These are phyloP conservation scores for Sympetrum striolatum DNA, from an alignment of 2,888 invertebrate genomes.

Conservation along the genomic window DNA sequence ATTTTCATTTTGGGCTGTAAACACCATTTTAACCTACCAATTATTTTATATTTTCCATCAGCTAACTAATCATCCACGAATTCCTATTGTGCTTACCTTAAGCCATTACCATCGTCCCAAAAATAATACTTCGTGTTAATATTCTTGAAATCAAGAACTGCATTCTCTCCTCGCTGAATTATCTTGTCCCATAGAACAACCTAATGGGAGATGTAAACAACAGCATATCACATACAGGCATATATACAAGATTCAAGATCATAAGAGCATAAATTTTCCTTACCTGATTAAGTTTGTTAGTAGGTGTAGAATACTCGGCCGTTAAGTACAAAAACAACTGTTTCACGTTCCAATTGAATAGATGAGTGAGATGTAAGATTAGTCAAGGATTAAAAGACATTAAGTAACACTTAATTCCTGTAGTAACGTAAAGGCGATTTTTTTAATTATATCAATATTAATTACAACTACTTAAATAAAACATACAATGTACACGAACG, in stretches of 20 bases:
- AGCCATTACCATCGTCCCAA: constrained; percentile 98
- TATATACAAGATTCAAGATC: neutral
- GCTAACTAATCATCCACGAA: neutral
- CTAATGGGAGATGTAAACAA: constrained; percentile 54
- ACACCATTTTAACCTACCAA: constrained; percentile 44
- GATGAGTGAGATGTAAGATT: constrained; percentile 71
- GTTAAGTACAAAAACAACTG: constrained; percentile 96
- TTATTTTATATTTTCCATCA: neutral
- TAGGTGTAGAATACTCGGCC: constrained; percentile 90
- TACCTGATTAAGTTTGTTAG: constrained; percentile 85
- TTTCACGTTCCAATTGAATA: constrained; percentile 99
- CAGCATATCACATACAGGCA: neutral
- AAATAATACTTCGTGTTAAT: constrained; percentile 99
- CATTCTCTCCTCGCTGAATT: constrained; percentile 90
- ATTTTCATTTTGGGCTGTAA: too few species aligned
- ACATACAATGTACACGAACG: too few species aligned
- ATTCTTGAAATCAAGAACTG: constrained; percentile 90
- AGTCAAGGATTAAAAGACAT: constrained; percentile 50
- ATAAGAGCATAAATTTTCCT: neutral
- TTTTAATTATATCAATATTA: neutral
- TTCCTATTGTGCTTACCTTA: constrained; percentile 69
- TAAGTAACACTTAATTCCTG: neutral
- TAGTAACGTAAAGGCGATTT: neutral
- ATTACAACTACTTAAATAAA: too few species aligned
- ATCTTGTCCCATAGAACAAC: constrained; percentile 99